These are phyloP conservation scores for Microtus agrestis DNA, from an alignment of 2,797 vertebrate genomes.

Conservation along the genomic window DNA sequence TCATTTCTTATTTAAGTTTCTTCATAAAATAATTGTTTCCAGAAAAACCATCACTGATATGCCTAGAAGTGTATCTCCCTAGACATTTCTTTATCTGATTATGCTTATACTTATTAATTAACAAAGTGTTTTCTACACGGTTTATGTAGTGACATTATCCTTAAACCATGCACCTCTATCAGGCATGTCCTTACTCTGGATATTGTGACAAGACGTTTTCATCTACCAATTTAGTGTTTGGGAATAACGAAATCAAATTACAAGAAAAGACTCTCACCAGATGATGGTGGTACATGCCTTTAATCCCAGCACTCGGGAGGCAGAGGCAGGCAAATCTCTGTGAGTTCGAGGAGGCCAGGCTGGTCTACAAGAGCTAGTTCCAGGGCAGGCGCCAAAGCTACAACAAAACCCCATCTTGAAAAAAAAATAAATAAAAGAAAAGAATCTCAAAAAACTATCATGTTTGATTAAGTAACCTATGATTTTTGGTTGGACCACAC, in stretches of 20 bases:
- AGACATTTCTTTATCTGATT: neutral
- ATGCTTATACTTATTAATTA: neutral
- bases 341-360: no score
- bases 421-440: neutral
- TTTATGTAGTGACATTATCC: neutral
- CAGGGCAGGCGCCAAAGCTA: no score
- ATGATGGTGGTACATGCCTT: no score
- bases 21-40: no score
- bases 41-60: neutral
- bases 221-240: neutral
- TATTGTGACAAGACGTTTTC: neutral
- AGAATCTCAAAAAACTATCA: neutral
- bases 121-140: neutral
- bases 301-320: no score
- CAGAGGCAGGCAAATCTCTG: no score
- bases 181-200: neutral
- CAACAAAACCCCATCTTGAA: accelerated
- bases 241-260: neutral
- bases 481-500: neutral
- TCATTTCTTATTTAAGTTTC: neutral
- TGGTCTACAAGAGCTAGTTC: no score
- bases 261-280: neutral
- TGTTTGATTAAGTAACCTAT: neutral
- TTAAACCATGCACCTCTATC: neutral
- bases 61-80: neutral